These are phyloP conservation scores for Ephydatia muelleri DNA, from an alignment of 37 sponge, comb jelly and placozoan genomes.

Conservation along the genomic window DNA sequence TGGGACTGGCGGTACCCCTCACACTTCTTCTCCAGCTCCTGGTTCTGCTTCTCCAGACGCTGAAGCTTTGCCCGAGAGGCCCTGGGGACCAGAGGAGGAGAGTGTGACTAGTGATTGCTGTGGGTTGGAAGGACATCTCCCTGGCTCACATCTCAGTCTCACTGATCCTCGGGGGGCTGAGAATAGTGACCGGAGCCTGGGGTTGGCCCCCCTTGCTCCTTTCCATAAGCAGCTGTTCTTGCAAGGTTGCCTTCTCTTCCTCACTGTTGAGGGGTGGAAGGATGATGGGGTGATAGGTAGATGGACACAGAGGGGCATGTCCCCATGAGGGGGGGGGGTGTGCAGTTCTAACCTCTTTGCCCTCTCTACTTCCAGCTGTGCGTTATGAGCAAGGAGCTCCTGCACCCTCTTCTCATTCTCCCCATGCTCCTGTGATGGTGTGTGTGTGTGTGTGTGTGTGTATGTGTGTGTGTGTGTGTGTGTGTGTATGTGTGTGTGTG, in stretches of 20 bases:
- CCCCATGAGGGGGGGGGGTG: background rate
- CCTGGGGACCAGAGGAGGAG: conserved; percentile 28
- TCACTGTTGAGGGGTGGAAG: conserved; percentile 5
- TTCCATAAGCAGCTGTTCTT: conserved; percentile 22
- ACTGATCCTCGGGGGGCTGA: conserved; percentile 67
- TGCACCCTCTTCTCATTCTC: conserved; percentile 66
- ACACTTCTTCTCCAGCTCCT: conserved; percentile 75
- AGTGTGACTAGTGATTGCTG: background rate
- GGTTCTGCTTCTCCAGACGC: conserved; percentile 79
- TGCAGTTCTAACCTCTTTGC: background rate
- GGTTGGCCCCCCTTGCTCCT: conserved; percentile 30
- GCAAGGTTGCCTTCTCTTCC: conserved; percentile 35
- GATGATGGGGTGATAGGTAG: background rate
- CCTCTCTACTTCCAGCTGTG: conserved; percentile 81
- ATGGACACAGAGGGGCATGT: background rate
- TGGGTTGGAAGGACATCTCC: background rate
- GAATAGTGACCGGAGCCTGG: conserved; percentile 35
- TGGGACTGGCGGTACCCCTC: conserved; percentile 67
- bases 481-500: background rate
- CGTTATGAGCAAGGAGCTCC: conserved; percentile 78
- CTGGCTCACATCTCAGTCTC: conserved; percentile 71
- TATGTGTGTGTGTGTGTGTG: background rate
- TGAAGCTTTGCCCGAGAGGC: conserved; percentile 81
- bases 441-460: too few species aligned
- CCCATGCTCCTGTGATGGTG: conserved; percentile 46